Base-by-base conservation (phyloP, 2,888 invertebrate genomes). In the Diarsia dahlii region DNA sequence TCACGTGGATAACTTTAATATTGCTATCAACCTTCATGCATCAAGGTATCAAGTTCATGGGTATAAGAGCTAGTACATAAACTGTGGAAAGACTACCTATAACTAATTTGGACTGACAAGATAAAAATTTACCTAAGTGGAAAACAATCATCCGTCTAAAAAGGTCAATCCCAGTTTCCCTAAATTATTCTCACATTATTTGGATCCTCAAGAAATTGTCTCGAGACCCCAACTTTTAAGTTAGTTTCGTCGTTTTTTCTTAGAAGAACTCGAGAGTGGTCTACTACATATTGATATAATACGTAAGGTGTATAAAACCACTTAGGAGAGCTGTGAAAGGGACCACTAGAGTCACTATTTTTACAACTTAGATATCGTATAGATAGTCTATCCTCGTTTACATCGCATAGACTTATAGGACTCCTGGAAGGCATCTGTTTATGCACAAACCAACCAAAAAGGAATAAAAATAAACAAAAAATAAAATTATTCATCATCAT, bases 101-200 rank as follows among this genome's bases (percentile, higher is more conserved):
- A 28, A 28, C 28, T 28, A 28, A 28, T 28, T 28, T 28, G 28
- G 28, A 28, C 39, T 39, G 62, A 12, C 20, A 63, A 45, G 3
- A 34, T 20, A 60, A 8, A 63, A 69, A 15, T 68, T 63, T 28
- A 9, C 48, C 28, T 13, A 71, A 54, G 2, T 28, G 23, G 8
- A 71, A 71, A 54, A 54, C 15, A 28, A 13, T 28, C 58, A 67
- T 73, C 20, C 23, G 10, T 50, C 54, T n/a, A 15, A 18, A 68
- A 77, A 68, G 48, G 23, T 48, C 46, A 78, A 28, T 20, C n/a
- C 15, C 15, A 77, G 67, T 66, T 56, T 54, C 9, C 20, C 23
- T 28, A 67, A 20, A 68, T 68, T 48, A 39, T 78, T 78, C 56
- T 18, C 28, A 56, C 18, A 48, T 68, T 56, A 48, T 13, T n/a